These are phyloP conservation scores for Sebastes vulpes DNA, from an alignment of 2,797 vertebrate species.

Conservation along the genomic window DNA sequence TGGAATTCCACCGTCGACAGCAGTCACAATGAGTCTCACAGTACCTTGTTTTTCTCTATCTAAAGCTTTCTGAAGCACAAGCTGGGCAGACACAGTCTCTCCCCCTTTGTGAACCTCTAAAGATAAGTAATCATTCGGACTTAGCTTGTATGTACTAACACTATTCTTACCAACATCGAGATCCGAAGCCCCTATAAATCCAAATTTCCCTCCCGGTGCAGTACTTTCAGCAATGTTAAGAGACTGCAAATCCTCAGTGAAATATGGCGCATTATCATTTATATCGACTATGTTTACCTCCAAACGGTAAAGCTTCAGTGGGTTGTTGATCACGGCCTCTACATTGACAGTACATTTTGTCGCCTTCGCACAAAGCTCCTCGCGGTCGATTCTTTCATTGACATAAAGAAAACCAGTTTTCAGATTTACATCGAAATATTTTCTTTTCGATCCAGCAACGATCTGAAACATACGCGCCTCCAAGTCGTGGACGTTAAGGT, in stretches of 20 bases:
- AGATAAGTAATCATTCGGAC: constrained; percentile 71
- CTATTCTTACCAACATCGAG: constrained; percentile 72
- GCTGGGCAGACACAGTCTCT: constrained; percentile 56
- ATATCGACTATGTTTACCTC: constrained; percentile 72
- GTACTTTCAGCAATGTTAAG: constrained; percentile 79
- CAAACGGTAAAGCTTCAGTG: constrained; percentile 71
- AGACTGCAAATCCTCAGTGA: constrained; percentile 58
- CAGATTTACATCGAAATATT: constrained; percentile 79
- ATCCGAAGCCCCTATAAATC: constrained; percentile 64
- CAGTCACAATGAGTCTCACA: constrained; percentile 55
- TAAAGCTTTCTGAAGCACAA: constrained; percentile 71
- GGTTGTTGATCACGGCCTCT: constrained; percentile 73
- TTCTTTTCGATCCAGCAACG: constrained; percentile 65
- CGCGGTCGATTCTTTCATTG: constrained; percentile 77
- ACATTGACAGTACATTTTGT: constrained; percentile 66
- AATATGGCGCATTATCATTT: constrained; percentile 76
- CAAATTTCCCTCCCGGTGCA: constrained; percentile 70
- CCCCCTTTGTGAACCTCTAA: constrained; percentile 53
- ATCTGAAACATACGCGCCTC: constrained; percentile 76
- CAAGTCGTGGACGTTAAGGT: constrained; percentile 65
- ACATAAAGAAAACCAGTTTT: constrained; percentile 75
- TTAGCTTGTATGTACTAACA: constrained; percentile 71
- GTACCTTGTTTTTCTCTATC: constrained; percentile 67
- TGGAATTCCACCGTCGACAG: constrained; percentile 72
- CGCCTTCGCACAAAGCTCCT: constrained; percentile 71